Conservation (phyloP, 2,113 vertebrate genomes). For the Terrapene triunguis region DNA sequence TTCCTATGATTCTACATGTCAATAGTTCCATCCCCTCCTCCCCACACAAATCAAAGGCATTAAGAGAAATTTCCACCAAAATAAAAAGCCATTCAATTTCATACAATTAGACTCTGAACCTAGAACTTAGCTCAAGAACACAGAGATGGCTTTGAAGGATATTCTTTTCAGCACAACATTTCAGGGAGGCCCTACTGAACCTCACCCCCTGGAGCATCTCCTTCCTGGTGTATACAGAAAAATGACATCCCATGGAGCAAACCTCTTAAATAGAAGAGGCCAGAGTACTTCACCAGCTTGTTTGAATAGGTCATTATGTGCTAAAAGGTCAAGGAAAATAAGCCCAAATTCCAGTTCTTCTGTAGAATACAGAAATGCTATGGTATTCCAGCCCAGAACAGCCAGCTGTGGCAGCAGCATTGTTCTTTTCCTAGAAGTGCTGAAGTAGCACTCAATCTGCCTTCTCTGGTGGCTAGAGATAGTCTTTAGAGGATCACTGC, state of each 20-base stretch:
- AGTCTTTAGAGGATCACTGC: conserved; percentile 31
- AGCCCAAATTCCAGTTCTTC: conserved; percentile 31
- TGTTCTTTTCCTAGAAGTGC: conserved; percentile 55
- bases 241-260: background rate
- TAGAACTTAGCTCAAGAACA: background rate
- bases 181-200: background rate
- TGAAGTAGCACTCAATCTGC: conserved; percentile 21
- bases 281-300: background rate
- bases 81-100: background rate
- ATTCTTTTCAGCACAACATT: background rate
- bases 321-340: background rate
- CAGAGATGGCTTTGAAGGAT: background rate
- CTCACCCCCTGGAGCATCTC: background rate
- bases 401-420: conserved; percentile 53
- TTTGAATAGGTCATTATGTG: background rate
- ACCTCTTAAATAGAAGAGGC: background rate
- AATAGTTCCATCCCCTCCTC: background rate
- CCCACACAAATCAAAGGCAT: background rate
- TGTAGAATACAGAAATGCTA: background rate
- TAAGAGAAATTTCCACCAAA: background rate
- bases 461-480: conserved; percentile 2
- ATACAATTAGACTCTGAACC: background rate
- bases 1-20: background rate
- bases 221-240: background rate
- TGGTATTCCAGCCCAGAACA: conserved; percentile 58